Conservation (phyloP, 30 jellyfish, hydroid and myxozoan species). For the Aurelia coerulea region DNA sequence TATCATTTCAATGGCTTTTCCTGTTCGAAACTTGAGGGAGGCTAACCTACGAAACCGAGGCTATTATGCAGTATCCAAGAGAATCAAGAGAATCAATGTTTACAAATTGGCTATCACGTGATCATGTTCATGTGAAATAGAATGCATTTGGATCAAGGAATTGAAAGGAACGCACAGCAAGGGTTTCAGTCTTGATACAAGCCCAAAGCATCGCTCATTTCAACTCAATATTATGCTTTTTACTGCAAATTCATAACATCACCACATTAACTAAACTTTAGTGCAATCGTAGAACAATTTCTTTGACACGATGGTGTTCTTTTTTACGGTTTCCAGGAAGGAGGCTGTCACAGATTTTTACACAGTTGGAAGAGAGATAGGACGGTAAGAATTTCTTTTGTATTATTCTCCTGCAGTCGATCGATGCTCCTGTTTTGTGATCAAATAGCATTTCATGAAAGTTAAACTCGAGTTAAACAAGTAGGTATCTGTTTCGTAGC, state of each 20-base stretch:
- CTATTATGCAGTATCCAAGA: conserved; percentile 25
- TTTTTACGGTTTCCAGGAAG: conserved; percentile 69
- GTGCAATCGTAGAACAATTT: too few relatives aligned
- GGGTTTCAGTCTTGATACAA: not conserved
- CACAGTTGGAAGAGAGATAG: conserved; percentile 66
- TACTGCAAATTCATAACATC: too few relatives aligned
- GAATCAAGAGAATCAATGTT: conserved; percentile 31
- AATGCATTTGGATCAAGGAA: not conserved
- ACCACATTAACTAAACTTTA: too few relatives aligned
- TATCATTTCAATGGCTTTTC: too few relatives aligned
- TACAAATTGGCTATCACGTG: conserved; percentile 65
- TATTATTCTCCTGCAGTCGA: too few relatives aligned
- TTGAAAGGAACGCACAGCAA: not conserved
- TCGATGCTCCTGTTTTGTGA: too few relatives aligned
- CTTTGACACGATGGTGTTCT: conserved; percentile 57
- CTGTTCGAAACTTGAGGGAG: too few relatives aligned
- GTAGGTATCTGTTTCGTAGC: too few relatives aligned
- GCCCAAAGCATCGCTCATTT: not conserved
- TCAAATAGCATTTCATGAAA: too few relatives aligned
- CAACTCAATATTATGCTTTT: too few relatives aligned
- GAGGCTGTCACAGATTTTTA: conserved; percentile 63
- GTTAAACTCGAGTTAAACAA: too few relatives aligned
- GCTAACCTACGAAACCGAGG: too few relatives aligned
- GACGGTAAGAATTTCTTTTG: conserved; percentile 42
- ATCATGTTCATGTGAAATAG: conserved; percentile 12